These are phyloP conservation scores for Oophaga pumilio DNA, from an alignment of 2,113 vertebrate species.

Conservation along the genomic window DNA sequence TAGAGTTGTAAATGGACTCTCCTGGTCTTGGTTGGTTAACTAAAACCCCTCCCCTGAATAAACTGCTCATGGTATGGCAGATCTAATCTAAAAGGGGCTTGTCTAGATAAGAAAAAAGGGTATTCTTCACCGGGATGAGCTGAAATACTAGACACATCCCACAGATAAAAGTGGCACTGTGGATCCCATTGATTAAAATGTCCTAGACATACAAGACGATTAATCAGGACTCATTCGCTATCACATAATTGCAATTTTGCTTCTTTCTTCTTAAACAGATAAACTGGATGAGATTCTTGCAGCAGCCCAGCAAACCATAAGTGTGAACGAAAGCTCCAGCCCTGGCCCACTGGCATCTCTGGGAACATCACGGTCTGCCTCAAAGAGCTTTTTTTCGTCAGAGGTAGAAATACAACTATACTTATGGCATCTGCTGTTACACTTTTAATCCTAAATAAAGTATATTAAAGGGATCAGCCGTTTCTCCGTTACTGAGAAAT, in stretches of 20 bases:
- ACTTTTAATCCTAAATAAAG: too few relatives aligned
- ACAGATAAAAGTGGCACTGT: too few relatives aligned
- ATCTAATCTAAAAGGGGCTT: too few relatives aligned
- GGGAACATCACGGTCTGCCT: conserved; percentile 77
- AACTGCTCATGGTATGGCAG: too few relatives aligned
- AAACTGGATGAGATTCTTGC: conserved; percentile 92
- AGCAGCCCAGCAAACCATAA: conserved; percentile 91
- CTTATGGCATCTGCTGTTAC: not conserved
- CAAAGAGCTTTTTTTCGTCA: conserved; percentile 77
- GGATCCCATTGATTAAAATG: not conserved
- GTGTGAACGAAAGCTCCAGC: conserved; percentile 81
- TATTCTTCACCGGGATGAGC: too few relatives aligned
- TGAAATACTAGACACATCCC: too few relatives aligned
- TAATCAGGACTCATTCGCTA: not conserved
- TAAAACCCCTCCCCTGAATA: too few relatives aligned
- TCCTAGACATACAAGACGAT: not conserved
- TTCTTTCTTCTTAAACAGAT: conserved; percentile 69
- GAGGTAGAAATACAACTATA: conserved; percentile 75
- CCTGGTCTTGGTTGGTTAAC: too few relatives aligned
- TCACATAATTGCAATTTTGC: not conserved
- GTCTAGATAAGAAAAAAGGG: too few relatives aligned
- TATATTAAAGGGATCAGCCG: too few relatives aligned
- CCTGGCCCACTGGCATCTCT: conserved; percentile 74
- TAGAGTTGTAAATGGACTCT: too few relatives aligned
- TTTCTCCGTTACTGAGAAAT: too few relatives aligned